Percentiles rank a stretch among this genome's conserved stretches.
These are phyloP conservation scores for Drosophila merina DNA, from an alignment of 2,888 invertebrate species.

Conservation along the genomic window DNA sequence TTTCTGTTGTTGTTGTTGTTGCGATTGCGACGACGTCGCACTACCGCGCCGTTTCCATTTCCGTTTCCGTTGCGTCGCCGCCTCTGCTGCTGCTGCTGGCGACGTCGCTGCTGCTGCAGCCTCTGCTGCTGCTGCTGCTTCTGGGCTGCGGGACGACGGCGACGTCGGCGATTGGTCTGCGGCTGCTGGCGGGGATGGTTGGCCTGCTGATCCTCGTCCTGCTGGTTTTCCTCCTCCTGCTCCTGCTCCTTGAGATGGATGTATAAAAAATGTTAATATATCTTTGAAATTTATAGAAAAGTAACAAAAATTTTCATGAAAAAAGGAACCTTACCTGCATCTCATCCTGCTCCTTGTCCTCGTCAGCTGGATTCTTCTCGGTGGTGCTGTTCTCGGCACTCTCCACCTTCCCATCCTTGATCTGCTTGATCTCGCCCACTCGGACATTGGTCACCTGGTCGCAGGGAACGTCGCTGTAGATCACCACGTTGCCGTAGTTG, in stretches of 20 bases:
- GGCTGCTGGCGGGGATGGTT: constrained; percentile 63
- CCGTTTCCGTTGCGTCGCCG: constrained; percentile 39
- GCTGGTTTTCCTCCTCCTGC: constrained; percentile 1
- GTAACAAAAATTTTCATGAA: too few species aligned
- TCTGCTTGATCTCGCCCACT: constrained; percentile 50
- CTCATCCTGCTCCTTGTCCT: constrained; percentile 16
- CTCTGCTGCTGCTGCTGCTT: constrained; percentile 22
- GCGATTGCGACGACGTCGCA: constrained; percentile 21
- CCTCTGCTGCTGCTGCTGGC: constrained; percentile 26
- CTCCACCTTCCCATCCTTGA: constrained; percentile 6
- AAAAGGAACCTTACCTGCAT: background rate
- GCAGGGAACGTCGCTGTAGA: constrained; percentile 81
- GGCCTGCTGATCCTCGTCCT: constrained; percentile 5
- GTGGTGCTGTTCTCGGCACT: constrained; percentile 4
- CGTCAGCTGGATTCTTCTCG: constrained; percentile 2
- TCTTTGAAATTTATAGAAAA: too few species aligned
- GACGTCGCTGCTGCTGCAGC: constrained; percentile 34
- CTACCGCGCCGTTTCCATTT: constrained; percentile 8
- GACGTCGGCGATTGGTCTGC: constrained; percentile 48
- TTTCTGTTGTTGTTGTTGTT: constrained; percentile 25
- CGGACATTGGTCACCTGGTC: constrained; percentile 67
- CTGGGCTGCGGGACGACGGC: constrained; percentile 32
- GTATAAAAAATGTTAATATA: too few species aligned
- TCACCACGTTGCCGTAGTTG: constrained; percentile 79
- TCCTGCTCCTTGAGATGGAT: background rate